Base-by-base conservation (phyloP, 1,140 invertebrate species). In the Sesamia nonagrioides region DNA sequence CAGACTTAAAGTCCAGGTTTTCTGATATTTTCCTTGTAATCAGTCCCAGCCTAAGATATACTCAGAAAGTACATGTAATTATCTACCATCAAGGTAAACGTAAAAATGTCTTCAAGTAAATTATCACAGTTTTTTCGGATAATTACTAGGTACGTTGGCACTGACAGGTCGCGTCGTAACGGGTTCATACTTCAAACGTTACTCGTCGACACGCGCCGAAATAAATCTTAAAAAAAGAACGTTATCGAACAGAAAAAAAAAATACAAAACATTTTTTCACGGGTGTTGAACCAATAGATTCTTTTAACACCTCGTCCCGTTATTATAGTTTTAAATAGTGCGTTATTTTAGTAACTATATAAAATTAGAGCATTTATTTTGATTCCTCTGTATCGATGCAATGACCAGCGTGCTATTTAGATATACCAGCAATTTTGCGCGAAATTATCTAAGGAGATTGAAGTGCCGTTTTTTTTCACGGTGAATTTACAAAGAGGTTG, bases 401-500 rank as follows among this genome's bases (percentile, higher is more conserved):
- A 45, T 27, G 66, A 35, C 66, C 48, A 68, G 18, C 48, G 40
- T 2, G 17, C 48, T 68, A 17, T 18, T 27, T 42, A 61, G n/a
- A 4, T 45, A 7, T 56, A 33, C n/a, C n/a, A 15, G n/a, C 56
- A 48, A 75, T 61, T 75, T 61, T 52, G 27, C 45, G 56, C 40
- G 68, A 79, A 88, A 82, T 80, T 78, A 79, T 74, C 77, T 71
- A 82, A 81, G 85, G 84, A 85, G 88, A 87, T 86, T 81, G 82
- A 79, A 83, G 76, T 79, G 80, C 52, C 74, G 78, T 82, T 84
- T 84, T 85, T 84, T 72, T 86, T 82, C 80, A 77, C 84, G 82
- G 81, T 42, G 84, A 88, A 84, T 87, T 78, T 83, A 79, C 60
- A 61, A 80, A 86, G 80, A 83, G 52, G 90, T 90, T 92, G 88